Evolutionary conservation across 2,113 vertebrate species (phyloP).

Genomic region (Ivindomyrus marchei): DNA sequence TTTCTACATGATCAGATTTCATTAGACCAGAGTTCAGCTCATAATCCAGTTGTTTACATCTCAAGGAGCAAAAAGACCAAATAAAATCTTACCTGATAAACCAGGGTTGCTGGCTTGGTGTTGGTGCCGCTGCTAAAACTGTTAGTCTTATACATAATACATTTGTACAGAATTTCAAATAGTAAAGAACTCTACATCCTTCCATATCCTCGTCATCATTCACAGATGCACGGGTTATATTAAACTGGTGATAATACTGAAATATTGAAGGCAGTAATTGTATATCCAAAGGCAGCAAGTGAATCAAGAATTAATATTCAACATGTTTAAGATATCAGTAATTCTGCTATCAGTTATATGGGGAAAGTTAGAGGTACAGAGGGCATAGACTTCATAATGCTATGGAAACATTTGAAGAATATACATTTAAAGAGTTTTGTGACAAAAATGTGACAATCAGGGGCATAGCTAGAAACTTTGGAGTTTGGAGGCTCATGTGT

Average conservation of each 20-base stretch:
- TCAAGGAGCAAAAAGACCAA: background rate
- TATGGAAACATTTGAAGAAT: background rate
- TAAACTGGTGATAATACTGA: background rate
- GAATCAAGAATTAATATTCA: background rate
- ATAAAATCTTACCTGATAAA: background rate
- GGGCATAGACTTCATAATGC: background rate
- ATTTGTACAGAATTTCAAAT: background rate
- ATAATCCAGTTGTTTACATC: conserved; percentile 16
- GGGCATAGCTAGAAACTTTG: background rate
- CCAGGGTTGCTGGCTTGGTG: background rate
- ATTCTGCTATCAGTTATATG: background rate
- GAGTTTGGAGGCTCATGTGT: background rate
- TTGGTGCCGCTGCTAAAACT: background rate
- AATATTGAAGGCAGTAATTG: background rate
- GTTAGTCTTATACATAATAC: background rate
- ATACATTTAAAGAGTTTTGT: background rate
- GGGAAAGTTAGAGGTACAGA: background rate
- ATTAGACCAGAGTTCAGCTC: conserved; percentile 6
- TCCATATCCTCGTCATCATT: background rate
- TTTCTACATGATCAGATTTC: conserved; percentile 6
- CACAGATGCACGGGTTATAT: background rate
- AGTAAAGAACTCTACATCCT: background rate
- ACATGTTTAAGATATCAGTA: background rate
- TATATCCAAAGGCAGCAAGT: background rate
- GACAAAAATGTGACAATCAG: background rate